Conservation (phyloP, 2,113 vertebrate species). For the Eptesicus fuscus region DNA sequence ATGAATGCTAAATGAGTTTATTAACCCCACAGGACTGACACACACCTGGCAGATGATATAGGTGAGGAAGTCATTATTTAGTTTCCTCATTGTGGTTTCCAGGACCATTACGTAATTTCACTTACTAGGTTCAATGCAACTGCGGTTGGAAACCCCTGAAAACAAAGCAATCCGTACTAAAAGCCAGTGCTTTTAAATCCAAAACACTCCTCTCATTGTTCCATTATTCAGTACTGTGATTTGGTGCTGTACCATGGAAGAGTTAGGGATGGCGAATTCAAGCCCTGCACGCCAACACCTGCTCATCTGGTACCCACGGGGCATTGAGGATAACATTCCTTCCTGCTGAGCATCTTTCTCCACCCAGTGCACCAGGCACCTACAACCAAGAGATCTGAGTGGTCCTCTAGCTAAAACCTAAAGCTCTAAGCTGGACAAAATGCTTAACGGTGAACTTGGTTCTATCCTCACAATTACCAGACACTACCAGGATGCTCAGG, state of each 20-base stretch:
- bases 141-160: not conserved
- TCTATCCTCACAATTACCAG: not conserved
- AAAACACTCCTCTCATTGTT: not conserved
- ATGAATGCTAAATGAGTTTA: not conserved
- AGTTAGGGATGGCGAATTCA: not conserved
- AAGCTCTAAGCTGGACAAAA: not conserved
- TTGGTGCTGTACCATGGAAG: not conserved
- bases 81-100: not conserved
- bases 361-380: no score
- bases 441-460: not conserved
- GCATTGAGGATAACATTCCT: not conserved
- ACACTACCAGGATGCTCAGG: not conserved
- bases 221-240: not conserved
- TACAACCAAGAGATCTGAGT: not conserved
- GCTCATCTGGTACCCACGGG: not conserved
- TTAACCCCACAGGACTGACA: not conserved
- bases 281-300: accelerated
- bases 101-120: not conserved
- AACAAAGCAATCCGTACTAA: not conserved
- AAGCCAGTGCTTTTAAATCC: not conserved
- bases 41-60: not conserved
- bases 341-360: not conserved
- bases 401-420: not conserved
- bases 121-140: not conserved
- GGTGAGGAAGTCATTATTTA: not conserved